Evolutionary conservation across 2,888 invertebrate species (phyloP).

Genomic region (Drosophila mulleri): DNA sequence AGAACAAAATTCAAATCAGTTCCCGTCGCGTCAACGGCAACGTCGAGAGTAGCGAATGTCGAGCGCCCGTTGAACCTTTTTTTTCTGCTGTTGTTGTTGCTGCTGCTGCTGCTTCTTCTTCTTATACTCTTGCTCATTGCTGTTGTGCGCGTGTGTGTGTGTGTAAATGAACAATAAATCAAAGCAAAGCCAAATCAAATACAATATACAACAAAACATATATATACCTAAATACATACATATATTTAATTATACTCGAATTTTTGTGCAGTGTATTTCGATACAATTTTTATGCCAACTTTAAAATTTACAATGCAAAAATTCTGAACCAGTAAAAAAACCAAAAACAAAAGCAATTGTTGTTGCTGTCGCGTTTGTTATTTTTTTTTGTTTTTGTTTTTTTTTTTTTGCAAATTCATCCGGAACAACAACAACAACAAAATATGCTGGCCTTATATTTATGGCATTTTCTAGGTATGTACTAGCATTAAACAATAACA

Average conservation of each 20-base stretch:
- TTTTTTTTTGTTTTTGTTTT: neutral
- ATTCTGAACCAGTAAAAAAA: slow-evolving; percentile 14
- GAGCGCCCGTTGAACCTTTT: slow-evolving; percentile 41
- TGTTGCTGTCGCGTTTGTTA: neutral
- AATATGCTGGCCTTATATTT: slow-evolving; percentile 42
- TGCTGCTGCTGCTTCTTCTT: neutral
- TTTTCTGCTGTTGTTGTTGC: neutral
- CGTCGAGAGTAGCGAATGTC: slow-evolving; percentile 44
- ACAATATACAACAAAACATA: slow-evolving; percentile 2
- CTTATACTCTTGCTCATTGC: slow-evolving; percentile 13
- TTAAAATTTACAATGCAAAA: slow-evolving; percentile 35
- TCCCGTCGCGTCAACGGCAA: slow-evolving; percentile 66
- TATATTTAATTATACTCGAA: slow-evolving; percentile 7
- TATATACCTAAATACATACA: neutral
- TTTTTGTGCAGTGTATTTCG: slow-evolving; percentile 23
- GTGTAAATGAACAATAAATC: slow-evolving; percentile 45
- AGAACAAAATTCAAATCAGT: slow-evolving; percentile 69
- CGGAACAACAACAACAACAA: neutral
- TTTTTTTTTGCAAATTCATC: slow-evolving; percentile 3
- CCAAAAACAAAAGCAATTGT: neutral
- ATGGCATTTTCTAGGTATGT: slow-evolving; percentile 36
- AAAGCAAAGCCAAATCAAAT: slow-evolving; percentile 36
- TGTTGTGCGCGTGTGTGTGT: slow-evolving; percentile 4
- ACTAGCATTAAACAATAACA: neutral
- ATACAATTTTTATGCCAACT: slow-evolving; percentile 8